Conservation (phyloP, 2,113 vertebrate species). For the Bujurquina vittata region DNA sequence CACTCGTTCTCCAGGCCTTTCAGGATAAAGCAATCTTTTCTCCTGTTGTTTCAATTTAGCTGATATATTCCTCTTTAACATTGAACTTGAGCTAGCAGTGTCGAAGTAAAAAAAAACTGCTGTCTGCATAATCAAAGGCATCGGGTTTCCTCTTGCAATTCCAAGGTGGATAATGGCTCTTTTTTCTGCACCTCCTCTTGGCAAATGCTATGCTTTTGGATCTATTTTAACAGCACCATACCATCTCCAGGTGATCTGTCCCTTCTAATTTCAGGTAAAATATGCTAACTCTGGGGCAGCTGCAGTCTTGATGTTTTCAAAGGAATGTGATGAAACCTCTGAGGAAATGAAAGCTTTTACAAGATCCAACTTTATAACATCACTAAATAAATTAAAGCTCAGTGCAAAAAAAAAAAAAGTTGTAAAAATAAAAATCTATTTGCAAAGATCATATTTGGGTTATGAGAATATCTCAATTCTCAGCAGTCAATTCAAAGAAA, state of each 20-base stretch:
- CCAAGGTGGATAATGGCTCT: neutral
- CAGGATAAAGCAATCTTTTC: neutral
- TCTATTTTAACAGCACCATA: conserved; percentile 13
- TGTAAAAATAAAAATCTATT: too few species aligned
- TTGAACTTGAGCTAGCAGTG: neutral
- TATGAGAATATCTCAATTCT: neutral
- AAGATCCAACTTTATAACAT: neutral
- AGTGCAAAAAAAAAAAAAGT: neutral
- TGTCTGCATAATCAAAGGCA: neutral
- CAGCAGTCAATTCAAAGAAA: neutral
- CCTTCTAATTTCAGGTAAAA: neutral
- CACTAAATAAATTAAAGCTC: neutral
- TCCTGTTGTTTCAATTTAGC: neutral
- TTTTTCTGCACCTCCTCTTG: conserved; percentile 22
- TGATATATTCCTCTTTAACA: neutral
- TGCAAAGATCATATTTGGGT: neutral
- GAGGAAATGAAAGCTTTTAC: neutral
- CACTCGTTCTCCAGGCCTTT: neutral
- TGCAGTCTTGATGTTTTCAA: neutral
- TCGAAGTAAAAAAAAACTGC: neutral
- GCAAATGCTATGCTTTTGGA: neutral
- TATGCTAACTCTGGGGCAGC: neutral
- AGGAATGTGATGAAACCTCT: neutral
- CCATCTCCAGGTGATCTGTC: neutral
- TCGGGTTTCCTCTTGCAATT: neutral